These are phyloP conservation scores for Watsonalla binaria DNA, from an alignment of 2,888 invertebrate genomes.

Conservation along the genomic window DNA sequence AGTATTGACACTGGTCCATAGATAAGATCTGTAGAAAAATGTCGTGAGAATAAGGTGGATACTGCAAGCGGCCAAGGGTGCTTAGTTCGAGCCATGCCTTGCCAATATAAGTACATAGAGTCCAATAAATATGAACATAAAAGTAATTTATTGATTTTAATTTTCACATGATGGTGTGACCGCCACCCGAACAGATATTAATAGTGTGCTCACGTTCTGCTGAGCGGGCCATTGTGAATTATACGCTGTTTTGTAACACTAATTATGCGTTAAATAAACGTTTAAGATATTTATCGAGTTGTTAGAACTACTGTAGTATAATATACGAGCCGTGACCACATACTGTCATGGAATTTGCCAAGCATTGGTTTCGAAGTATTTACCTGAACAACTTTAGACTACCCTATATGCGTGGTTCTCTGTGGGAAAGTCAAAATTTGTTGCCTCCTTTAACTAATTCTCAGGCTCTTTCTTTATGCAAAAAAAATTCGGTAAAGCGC, in stretches of 20 bases:
- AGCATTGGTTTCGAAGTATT: background rate
- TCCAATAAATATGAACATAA: too few relatives aligned
- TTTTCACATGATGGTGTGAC: background rate
- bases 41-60: too few relatives aligned
- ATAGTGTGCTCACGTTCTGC: constrained; percentile 1
- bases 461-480: too few relatives aligned
- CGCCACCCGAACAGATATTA: background rate
- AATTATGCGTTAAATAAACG: constrained; percentile 31
- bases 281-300: constrained; percentile 18
- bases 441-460: too few relatives aligned
- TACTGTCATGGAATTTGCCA: background rate
- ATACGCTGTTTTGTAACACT: constrained; percentile 23
- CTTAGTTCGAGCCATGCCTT: background rate
- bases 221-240: constrained; percentile 5
- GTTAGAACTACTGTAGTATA: background rate
- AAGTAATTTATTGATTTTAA: background rate
- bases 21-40: background rate
- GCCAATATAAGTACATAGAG: background rate
- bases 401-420: too few relatives aligned
- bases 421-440: too few relatives aligned
- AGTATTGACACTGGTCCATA: too few relatives aligned
- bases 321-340: background rate
- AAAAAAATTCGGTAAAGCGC: too few relatives aligned
- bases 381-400: background rate
- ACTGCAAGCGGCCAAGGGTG: too few relatives aligned